Base-by-base conservation (phyloP, 2,888 invertebrate species). In the Hypolimnas misippus region DNA sequence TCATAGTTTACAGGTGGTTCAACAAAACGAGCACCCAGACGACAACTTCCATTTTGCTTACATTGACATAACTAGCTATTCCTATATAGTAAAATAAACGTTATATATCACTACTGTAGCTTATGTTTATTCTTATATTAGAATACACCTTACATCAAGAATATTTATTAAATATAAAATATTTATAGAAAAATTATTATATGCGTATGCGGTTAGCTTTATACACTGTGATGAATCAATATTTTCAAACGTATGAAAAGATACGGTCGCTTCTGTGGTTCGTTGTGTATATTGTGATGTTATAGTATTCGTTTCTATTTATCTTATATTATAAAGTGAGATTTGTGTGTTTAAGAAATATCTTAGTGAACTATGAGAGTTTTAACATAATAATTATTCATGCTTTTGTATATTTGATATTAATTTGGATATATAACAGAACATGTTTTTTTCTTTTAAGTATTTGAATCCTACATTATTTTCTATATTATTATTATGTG, bases 381-480 rank as follows among this genome's bases (percentile, higher is more conserved):
- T n/a, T n/a, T n/a, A n/a, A n/a, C n/a, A n/a, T n/a, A n/a, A n/a
- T n/a, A n/a, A n/a, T n/a, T n/a, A n/a, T n/a, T n/a, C n/a, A n/a
- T n/a, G n/a, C n/a, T n/a, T n/a, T n/a, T n/a, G n/a, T n/a, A n/a
- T n/a, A n/a, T n/a, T n/a, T n/a, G n/a, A n/a, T n/a, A n/a, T n/a
- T n/a, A n/a, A n/a, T n/a, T n/a, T n/a, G n/a, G 12, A 14, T 35
- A 40, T 16, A 49, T 59, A 54, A n/a, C 38, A 59, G 55, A 40
- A 44, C 14, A 65, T 65, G 64, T 46, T 53, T 6, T 16, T 29
- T 12, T 12, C 35, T 44, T 42, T 10, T 33, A 42, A 52, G 33
- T 5, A 14, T 8, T 33, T 46, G 16, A 1, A 2, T 1, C 1
- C 35, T 44, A 35, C 52, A n/a, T 2, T 46, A 38, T 55, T 57